Percentiles rank a stretch among this genome's conserved stretches.
These are phyloP conservation scores for Peromyscus polionotus DNA, from an alignment of 2,113 vertebrate species.

Conservation along the genomic window DNA sequence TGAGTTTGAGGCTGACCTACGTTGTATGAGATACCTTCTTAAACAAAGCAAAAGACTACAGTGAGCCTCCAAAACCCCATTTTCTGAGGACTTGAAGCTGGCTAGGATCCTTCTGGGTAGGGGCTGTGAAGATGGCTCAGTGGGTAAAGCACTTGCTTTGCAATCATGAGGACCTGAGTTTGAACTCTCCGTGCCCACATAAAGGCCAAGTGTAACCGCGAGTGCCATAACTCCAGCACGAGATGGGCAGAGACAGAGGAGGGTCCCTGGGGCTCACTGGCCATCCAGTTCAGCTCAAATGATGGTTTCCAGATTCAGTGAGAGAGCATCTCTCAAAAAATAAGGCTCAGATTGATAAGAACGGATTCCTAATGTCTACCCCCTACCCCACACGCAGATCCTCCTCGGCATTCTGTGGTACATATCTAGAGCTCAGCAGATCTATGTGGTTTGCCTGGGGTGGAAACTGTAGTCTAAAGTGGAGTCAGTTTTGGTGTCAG, in stretches of 20 bases:
- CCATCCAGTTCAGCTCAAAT: not conserved
- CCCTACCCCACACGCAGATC: too few relatives aligned
- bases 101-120: not conserved
- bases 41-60: not conserved
- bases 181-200: not conserved
- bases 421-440: not conserved
- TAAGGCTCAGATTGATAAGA: not conserved
- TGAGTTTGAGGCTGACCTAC: not conserved
- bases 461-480: not conserved
- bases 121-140: not conserved
- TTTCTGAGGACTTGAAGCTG: not conserved
- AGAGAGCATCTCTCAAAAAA: not conserved
- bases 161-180: not conserved
- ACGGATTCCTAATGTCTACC: not conserved
- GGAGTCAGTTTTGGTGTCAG: not conserved
- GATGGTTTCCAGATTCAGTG: not conserved
- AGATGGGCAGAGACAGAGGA: not conserved
- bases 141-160: not conserved
- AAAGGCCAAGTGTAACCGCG: not conserved
- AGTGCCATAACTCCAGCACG: not conserved
- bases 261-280: not conserved
- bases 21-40: not conserved
- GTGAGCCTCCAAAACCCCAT: not conserved
- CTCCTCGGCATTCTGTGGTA: too few relatives aligned
- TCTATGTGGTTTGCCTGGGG: not conserved